These are phyloP conservation scores for Ethmia dodecea DNA, from an alignment of 2,888 invertebrate species.

Conservation along the genomic window DNA sequence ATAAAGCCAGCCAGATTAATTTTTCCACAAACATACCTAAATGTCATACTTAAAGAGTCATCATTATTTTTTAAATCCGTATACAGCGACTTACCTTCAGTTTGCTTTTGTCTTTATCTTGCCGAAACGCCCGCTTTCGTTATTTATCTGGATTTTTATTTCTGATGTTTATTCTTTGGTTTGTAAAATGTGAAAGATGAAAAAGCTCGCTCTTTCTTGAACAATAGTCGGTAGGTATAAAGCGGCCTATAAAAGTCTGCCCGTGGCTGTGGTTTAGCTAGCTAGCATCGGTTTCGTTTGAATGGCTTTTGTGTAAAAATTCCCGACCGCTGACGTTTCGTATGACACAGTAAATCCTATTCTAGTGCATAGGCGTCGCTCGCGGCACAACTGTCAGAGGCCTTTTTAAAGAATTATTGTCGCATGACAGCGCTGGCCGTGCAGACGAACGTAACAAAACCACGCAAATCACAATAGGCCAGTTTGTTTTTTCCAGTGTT, in stretches of 20 bases:
- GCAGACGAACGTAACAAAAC: conserved; percentile 40
- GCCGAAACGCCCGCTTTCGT: conserved; percentile 29
- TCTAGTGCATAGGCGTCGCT: conserved; percentile 36
- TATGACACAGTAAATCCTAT: conserved; percentile 55
- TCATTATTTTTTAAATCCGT: conserved; percentile 34
- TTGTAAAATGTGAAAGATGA: conserved; percentile 38
- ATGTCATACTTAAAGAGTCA: no score
- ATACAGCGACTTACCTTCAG: conserved; percentile 32
- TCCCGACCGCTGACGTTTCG: conserved; percentile 32
- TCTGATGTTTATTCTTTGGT: conserved; percentile 47
- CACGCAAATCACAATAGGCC: conserved; percentile 40
- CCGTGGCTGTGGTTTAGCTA: conserved; percentile 7
- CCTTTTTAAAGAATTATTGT: conserved; percentile 61
- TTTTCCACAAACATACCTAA: no score
- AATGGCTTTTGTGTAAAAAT: conserved; percentile 33
- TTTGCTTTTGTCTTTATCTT: conserved; percentile 42
- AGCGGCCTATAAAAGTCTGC: conserved; percentile 23
- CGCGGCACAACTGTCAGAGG: conserved; percentile 40
- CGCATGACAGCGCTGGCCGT: conserved; percentile 42
- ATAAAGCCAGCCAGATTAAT: no score
- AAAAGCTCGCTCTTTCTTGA: conserved; percentile 27
- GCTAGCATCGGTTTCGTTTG: conserved; percentile 22
- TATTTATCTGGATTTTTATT: conserved; percentile 53
- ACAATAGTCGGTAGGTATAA: conserved; percentile 19
- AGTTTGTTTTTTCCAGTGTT: conserved; percentile 34